Evolutionary conservation across 2,113 vertebrate genomes (phyloP), one percentile per base, ranked within the genome.

Genomic region (Zosterops hypoxanthus): DNA sequence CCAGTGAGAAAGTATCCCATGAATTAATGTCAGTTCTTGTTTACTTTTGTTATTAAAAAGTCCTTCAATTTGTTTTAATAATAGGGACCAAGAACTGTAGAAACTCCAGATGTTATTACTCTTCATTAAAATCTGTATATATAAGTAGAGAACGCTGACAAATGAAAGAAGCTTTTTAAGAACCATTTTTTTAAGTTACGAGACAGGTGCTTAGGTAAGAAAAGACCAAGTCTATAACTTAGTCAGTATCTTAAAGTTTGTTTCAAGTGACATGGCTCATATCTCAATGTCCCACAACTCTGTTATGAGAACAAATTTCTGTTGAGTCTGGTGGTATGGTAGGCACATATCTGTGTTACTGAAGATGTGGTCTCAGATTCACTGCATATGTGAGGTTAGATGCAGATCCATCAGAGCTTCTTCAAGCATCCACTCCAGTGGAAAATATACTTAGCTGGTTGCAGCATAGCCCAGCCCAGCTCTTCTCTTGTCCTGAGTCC

Each of bases 331-430:
- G 8, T 15, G 34, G 16, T 31, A 15, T 4, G 5, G 13, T 2
- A 25, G 19, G 11, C 41, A 26, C 3, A 2, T 1, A 15, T 14
- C 22, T 60, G 11, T 34, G 7, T n/a, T 47, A 13, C 21, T 3
- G 2, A 44, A 82, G 21, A 12, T 11, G 14, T 14, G 31, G 28
- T n/a, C 19, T 70, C 25, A 18, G 39, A 44, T 25, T 44, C 29
- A 46, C 39, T 17, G 28, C n/a, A 44, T 3, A 6, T 1, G 0
- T 39, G 19, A 42, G 14, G 11, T 5, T 4, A 4, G 13, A 25
- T 24, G 36, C 15, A 24, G 44, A 28, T 36, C 52, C 19, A 17
- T 24, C 23, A 50, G 36, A 73, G 8, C 9, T 57, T 42, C 36
- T 44, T 36, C 23, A 26, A 50, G 10, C 4, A 42, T 33, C 12